Evolutionary conservation across 1,140 invertebrate genomes (phyloP).

Genomic region (Platyscapa corneri): DNA sequence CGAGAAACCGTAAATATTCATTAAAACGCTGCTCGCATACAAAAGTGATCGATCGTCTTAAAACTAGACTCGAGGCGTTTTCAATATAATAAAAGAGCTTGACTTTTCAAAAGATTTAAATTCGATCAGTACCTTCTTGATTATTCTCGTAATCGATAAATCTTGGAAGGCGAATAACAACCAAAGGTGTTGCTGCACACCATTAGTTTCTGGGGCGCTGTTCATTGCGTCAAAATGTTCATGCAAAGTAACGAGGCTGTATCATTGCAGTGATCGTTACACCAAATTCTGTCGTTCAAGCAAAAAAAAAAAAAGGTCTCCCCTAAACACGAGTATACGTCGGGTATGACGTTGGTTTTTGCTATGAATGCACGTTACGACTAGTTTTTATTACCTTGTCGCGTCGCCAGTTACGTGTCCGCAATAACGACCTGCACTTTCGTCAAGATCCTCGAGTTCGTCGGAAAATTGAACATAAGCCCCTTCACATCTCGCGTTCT

Average conservation of each 20-base stretch:
- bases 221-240: neutral
- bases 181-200: neutral
- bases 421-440: constrained; percentile 65
- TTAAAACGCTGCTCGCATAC: neutral
- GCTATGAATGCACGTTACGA: constrained; percentile 9
- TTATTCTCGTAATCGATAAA: neutral
- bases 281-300: neutral
- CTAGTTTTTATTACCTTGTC: constrained; percentile 62
- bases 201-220: neutral
- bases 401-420: constrained; percentile 65
- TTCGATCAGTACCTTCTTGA: neutral
- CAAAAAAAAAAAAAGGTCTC: constrained; percentile 10
- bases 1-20: constrained; percentile 6
- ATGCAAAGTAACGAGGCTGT: neutral
- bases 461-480: constrained; percentile 66
- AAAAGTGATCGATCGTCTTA: neutral
- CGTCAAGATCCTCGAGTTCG: constrained; percentile 59
- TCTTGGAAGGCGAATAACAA: neutral
- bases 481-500: constrained; percentile 64
- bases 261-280: constrained; percentile 4
- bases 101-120: neutral
- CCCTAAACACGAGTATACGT: neutral
- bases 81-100: neutral
- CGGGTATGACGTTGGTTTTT: neutral
- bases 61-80: neutral